Conservation (phyloP, 2,113 vertebrate genomes). For the Piaya cayana region DNA sequence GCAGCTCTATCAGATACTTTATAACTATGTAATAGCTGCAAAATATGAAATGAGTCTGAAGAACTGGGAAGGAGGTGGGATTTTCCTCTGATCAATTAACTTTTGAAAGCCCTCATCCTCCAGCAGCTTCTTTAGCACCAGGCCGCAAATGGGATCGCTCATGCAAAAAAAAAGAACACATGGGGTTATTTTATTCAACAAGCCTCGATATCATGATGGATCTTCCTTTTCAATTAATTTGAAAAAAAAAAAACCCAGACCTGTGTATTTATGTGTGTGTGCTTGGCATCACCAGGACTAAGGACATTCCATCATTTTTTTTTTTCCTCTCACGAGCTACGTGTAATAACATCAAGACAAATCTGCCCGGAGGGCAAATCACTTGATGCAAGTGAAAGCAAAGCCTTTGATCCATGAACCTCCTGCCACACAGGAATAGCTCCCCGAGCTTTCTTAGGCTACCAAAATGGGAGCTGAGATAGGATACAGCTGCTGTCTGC, state of each 20-base stretch:
- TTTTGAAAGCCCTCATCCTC: slow-evolving; percentile 48
- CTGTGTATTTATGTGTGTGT: background rate
- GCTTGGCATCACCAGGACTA: background rate
- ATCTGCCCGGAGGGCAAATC: slow-evolving; percentile 1
- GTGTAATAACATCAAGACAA: slow-evolving; percentile 24
- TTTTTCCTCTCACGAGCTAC: background rate
- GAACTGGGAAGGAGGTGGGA: slow-evolving; percentile 49
- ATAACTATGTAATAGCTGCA: slow-evolving; percentile 40
- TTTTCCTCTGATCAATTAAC: slow-evolving; percentile 65
- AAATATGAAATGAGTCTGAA: slow-evolving; percentile 35
- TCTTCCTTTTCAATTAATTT: slow-evolving; percentile 22
- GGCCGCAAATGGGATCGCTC: slow-evolving; percentile 16
- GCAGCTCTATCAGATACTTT: slow-evolving; percentile 49
- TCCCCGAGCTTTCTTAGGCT: slow-evolving; percentile 7
- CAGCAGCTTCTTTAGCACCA: background rate
- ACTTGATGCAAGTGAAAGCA: background rate
- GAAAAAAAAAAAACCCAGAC: background rate
- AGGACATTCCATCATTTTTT: background rate
- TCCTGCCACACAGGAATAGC: background rate
- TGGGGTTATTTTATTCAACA: background rate
- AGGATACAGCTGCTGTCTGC: slow-evolving; percentile 28
- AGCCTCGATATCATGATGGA: background rate
- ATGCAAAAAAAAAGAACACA: background rate
- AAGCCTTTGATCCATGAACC: slow-evolving; percentile 46
- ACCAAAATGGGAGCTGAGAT: background rate